A percentile compares a stretch with the other conserved stretches of the same genome.
Evolutionary conservation across 2,888 invertebrate genomes (phyloP).

Genomic region (Rosalia funebris): DNA sequence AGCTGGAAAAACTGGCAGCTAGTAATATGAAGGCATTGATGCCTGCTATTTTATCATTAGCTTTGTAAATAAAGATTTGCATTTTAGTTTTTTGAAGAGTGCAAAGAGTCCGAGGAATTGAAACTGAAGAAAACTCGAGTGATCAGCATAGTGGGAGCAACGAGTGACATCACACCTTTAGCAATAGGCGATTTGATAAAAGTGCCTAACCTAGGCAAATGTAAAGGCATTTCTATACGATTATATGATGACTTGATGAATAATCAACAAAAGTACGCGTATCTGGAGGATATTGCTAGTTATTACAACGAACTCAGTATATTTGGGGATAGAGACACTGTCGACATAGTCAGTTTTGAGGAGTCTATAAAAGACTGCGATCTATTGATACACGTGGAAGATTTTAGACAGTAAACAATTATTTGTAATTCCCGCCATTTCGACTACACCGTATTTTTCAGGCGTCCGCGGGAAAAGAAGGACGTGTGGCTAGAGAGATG

Average conservation of each 20-base stretch:
- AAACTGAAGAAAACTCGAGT: conserved; percentile 26
- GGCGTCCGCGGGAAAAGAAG: conserved; percentile 45
- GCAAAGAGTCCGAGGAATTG: conserved; percentile 11
- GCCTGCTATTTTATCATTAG: too few relatives aligned
- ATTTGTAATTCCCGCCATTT: not conserved
- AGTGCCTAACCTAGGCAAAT: conserved; percentile 45
- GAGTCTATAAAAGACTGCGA: conserved; percentile 66
- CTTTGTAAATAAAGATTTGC: not conserved
- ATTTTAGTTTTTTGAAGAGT: conserved; percentile 41
- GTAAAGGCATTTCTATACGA: conserved; percentile 44
- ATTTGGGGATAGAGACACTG: conserved; percentile 49
- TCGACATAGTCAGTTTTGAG: conserved; percentile 60
- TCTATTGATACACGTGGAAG: conserved; percentile 67
- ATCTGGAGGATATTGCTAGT: conserved; percentile 28
- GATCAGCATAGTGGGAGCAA: conserved; percentile 53
- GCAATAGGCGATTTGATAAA: conserved; percentile 53
- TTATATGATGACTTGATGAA: conserved; percentile 45
- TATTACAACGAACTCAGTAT: conserved; percentile 50
- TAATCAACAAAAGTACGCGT: conserved; percentile 26
- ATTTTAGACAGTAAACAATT: conserved; percentile 48
- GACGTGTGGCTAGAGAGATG: conserved; percentile 55
- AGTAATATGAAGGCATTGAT: conserved; percentile 39
- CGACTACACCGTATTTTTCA: not conserved
- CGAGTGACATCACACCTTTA: conserved; percentile 46
- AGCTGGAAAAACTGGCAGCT: conserved; percentile 44